phyloP scores from a whole-genome alignment of 1,140 invertebrate species.

The Eriosoma lanigerum region DNA sequence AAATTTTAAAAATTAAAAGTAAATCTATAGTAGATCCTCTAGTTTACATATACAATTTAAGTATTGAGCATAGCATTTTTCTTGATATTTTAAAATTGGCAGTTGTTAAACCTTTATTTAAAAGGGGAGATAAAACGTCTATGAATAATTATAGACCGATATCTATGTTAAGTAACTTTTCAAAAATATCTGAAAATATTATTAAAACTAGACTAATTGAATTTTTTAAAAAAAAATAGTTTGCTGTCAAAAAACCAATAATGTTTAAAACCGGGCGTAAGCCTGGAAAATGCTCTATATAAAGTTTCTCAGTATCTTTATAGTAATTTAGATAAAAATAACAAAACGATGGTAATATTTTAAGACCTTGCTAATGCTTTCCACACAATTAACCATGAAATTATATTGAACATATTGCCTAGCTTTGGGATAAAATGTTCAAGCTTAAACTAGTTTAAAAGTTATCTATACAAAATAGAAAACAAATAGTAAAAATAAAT shows the following conservation, averaged over 20 bases:
- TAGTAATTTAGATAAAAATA: background rate
- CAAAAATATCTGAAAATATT: too few species aligned
- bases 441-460: too few species aligned
- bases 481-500: too few species aligned
- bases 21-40: background rate
- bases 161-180: too few species aligned
- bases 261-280: background rate
- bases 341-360: conserved; percentile 42
- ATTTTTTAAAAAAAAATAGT: background rate
- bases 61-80: conserved; percentile 12
- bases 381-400: conserved; percentile 49
- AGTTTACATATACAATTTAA: conserved; percentile 18
- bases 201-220: too few species aligned
- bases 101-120: conserved; percentile 13
- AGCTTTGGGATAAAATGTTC: conserved; percentile 38
- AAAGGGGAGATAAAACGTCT: background rate
- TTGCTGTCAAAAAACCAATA: too few species aligned
- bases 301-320: background rate
- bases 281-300: background rate
- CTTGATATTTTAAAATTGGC: conserved; percentile 22
- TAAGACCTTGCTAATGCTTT: conserved; percentile 52
- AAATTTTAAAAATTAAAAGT: background rate
- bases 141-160: background rate
- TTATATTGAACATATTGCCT: conserved; percentile 44
- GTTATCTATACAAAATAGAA: too few species aligned